phyloP scores from a whole-genome alignment of 23 tunicate genomes.

The Ascidia mentula region DNA sequence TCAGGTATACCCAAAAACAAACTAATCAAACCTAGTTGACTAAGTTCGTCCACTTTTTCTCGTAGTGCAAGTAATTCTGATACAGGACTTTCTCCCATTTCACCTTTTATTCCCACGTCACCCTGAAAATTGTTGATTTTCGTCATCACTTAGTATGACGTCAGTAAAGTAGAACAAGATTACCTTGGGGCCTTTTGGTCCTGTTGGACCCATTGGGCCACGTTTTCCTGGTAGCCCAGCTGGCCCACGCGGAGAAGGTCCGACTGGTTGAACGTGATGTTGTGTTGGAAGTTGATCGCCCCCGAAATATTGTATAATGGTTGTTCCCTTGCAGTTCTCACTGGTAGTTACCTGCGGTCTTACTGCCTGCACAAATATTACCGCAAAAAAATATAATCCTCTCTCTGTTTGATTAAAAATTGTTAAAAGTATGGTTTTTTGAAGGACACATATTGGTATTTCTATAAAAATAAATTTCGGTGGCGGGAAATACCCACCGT shows the following conservation, averaged over 20 bases:
- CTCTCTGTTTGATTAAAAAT: too few species aligned
- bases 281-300: too few species aligned
- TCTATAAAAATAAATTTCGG: too few species aligned
- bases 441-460: too few species aligned
- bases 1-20: background rate
- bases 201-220: background rate
- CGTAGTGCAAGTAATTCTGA: background rate
- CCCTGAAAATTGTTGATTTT: background rate
- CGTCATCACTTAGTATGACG: background rate
- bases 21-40: background rate
- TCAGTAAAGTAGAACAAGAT: background rate
- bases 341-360: too few species aligned
- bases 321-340: constrained; percentile 1
- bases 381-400: too few species aligned
- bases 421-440: too few species aligned
- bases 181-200: background rate
- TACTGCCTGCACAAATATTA: too few species aligned
- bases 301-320: background rate
- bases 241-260: background rate
- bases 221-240: background rate
- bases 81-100: background rate
- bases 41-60: background rate
- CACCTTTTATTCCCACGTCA: background rate
- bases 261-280: background rate
- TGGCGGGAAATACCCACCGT: too few species aligned